phyloP scores from a whole-genome alignment of 2,888 invertebrate genomes.

The Caenorhabditis sulstoni region DNA sequence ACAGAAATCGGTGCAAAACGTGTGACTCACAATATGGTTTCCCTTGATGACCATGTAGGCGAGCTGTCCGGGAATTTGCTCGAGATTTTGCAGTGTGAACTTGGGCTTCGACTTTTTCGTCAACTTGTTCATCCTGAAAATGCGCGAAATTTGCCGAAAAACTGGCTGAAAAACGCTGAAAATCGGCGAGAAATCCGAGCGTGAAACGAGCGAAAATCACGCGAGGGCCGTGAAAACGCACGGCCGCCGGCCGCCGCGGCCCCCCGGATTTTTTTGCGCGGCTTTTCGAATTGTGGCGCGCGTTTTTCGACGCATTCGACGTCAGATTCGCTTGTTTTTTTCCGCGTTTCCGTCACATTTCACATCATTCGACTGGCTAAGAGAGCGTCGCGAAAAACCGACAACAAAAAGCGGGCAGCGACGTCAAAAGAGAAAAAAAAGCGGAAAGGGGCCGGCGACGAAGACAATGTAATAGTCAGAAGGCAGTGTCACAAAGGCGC shows the following conservation, averaged over 20 bases:
- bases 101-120: slow-evolving; percentile 40
- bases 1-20: no score
- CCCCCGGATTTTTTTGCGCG: background rate
- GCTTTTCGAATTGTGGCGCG: background rate
- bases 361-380: slow-evolving; percentile 1
- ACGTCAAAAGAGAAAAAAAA: background rate
- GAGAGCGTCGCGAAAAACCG: slow-evolving; percentile 6
- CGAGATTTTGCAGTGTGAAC: slow-evolving; percentile 31
- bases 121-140: slow-evolving; percentile 46
- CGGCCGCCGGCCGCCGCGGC: slow-evolving; percentile 38
- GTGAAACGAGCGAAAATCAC: slow-evolving; percentile 6
- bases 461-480: no score
- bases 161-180: background rate
- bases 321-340: no score
- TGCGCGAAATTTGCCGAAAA: background rate
- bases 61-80: slow-evolving; percentile 43
- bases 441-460: background rate
- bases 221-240: slow-evolving; percentile 19
- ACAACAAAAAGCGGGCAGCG: background rate
- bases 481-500: background rate
- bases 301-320: no score
- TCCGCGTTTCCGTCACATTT: no score
- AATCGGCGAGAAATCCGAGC: background rate
- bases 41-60: slow-evolving; percentile 47
- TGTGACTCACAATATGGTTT: slow-evolving; percentile 40